Base-by-base conservation (phyloP, 2,888 invertebrate genomes). In the Scaeva pyrastri region DNA sequence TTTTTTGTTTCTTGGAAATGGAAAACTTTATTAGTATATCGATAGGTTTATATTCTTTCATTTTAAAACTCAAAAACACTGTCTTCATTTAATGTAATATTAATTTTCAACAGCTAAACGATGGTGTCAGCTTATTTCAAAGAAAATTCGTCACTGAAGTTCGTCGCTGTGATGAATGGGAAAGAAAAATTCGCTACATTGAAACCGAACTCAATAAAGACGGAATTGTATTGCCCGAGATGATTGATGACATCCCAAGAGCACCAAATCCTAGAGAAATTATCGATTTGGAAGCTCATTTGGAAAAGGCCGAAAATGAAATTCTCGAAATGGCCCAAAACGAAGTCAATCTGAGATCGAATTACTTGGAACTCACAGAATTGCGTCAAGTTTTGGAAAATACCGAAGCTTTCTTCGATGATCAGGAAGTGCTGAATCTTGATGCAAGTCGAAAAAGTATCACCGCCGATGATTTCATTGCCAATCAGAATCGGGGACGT, bases 261-360 rank as follows among this genome's bases (percentile, higher is more conserved):
- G 96, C 96, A 10, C 96, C 96, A 0, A 95, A 95, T 90, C 96
- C 96, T 0, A 93, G 96, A 52, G 96, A 96, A 91, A 96, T 96
- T 91, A 96, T 96, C 83, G 97, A 97, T 82, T 90, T 93, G 26
- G 92, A 97, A 95, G 97, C 97, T 0, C 97, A 98, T 89, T 95
- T 99, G 91, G 99, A 99, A 93, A 98, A 98, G 93, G 96, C 98
- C 19, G 99, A 99, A 92, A 97, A 97, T 89, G 99, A 99, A 93
- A 96, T 99, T 88, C 94, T 97, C 72, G 98, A 99, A 93, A 94
- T 99, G 88, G 97, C 98, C 81, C 96, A 97, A 90, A 99, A 98
- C 92, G 97, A 97, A 10, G 96, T 98, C 79, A 98, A 97, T 90
- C 92, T 99, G 90, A 97, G 97, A 93, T 96, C 96, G 89, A 99